Percentiles rank a stretch among this genome's conserved stretches.
Evolutionary conservation across 2,113 vertebrate species (phyloP).

Genomic region (Gopherus evgoodei): DNA sequence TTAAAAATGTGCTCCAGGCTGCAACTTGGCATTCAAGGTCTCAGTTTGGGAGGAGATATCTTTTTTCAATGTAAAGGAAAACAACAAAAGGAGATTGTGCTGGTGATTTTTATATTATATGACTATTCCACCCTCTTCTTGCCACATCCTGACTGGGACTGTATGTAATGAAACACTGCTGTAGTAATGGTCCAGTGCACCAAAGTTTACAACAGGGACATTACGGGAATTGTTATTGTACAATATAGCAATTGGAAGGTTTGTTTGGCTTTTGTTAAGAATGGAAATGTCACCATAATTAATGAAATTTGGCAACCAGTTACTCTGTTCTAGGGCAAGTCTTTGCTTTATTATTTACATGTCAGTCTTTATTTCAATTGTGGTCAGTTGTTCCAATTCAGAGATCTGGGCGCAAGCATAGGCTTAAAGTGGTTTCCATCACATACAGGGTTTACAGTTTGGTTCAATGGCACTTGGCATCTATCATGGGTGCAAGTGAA

Average conservation of each 20-base stretch:
- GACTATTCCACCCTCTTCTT: slow-evolving; percentile 46
- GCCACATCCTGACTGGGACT: slow-evolving; percentile 45
- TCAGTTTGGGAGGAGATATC: slow-evolving; percentile 33
- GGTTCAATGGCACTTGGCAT: too few species aligned
- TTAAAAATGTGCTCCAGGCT: slow-evolving; percentile 32
- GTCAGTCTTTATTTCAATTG: slow-evolving; percentile 42
- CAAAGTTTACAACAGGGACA: slow-evolving; percentile 46
- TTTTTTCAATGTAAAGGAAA: slow-evolving; percentile 64
- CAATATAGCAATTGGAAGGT: slow-evolving; percentile 52
- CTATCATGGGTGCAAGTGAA: background rate
- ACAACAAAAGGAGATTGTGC: slow-evolving; percentile 59
- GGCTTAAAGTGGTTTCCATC: too few species aligned
- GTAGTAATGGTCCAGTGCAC: slow-evolving; percentile 17
- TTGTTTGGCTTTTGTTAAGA: slow-evolving; percentile 27
- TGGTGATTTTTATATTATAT: slow-evolving; percentile 42
- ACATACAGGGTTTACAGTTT: too few species aligned
- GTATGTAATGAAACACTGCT: slow-evolving; percentile 45
- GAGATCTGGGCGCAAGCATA: background rate
- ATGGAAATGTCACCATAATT: slow-evolving; percentile 66
- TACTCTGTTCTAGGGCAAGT: background rate
- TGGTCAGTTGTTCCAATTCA: slow-evolving; percentile 35
- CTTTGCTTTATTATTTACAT: slow-evolving; percentile 51
- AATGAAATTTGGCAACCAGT: slow-evolving; percentile 67
- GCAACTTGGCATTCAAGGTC: slow-evolving; percentile 58
- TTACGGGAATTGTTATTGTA: slow-evolving; percentile 51